These are phyloP conservation scores for Dromaius novaehollandiae DNA, from an alignment of 2,113 vertebrate species.

Conservation along the genomic window DNA sequence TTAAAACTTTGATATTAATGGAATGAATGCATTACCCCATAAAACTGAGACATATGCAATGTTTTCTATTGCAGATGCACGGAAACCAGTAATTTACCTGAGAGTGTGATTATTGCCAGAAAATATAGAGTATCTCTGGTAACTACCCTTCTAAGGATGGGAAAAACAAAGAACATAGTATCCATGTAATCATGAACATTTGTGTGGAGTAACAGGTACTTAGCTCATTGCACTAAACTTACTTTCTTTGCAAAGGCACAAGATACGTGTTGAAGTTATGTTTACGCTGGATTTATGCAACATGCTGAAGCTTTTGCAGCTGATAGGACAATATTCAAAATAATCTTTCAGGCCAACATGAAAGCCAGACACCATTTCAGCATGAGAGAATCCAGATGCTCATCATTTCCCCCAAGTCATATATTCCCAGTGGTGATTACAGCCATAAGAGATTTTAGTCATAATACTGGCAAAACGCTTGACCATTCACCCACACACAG, in stretches of 20 bases:
- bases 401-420: not conserved
- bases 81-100: not conserved
- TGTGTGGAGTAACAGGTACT: no score
- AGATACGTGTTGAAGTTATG: not conserved
- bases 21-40: not conserved
- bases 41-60: not conserved
- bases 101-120: not conserved
- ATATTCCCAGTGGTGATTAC: not conserved
- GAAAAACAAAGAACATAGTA: not conserved
- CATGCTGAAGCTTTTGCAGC: not conserved
- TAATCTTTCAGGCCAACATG: not conserved
- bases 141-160: not conserved
- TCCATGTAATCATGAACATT: not conserved
- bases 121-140: not conserved
- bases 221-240: not conserved
- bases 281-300: not conserved
- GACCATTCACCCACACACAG: not conserved
- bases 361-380: not conserved
- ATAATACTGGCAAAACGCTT: not conserved
- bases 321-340: not conserved
- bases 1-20: no score
- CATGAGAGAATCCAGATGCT: not conserved
- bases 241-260: rapidly evolving
- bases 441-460: not conserved
- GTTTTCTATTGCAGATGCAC: not conserved